Conservation (phyloP, 1,140 invertebrate genomes). For the Philotrypesis tridentata region DNA sequence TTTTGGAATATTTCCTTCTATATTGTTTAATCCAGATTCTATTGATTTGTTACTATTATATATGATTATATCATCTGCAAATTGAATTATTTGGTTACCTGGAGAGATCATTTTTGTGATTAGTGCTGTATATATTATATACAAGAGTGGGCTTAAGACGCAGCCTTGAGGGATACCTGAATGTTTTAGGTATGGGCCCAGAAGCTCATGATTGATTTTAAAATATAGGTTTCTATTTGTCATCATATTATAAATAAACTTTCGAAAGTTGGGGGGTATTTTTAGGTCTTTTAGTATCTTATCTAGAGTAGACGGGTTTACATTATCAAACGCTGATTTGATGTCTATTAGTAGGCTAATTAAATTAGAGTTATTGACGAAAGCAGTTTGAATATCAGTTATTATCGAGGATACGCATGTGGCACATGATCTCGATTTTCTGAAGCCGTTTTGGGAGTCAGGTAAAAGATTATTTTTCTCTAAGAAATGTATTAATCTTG, state of each 20-base stretch:
- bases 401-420: too few species aligned
- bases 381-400: too few species aligned
- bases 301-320: constrained; percentile 25
- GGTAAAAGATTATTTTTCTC: too few species aligned
- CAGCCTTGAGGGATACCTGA: constrained; percentile 39
- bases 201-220: constrained; percentile 1
- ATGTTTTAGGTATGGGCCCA: neutral
- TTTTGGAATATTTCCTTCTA: too few species aligned
- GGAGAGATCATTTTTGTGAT: neutral
- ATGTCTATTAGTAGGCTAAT: too few species aligned
- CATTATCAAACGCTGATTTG: constrained; percentile 33
- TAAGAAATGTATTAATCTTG: too few species aligned
- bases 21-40: neutral
- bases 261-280: constrained; percentile 18
- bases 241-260: constrained; percentile 45
- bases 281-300: neutral
- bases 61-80: constrained; percentile 50
- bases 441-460: too few species aligned
- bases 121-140: constrained; percentile 43
- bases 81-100: too few species aligned
- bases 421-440: too few species aligned
- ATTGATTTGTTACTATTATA: neutral
- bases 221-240: constrained; percentile 33
- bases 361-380: too few species aligned
- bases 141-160: constrained; percentile 36